Percentiles rank a stretch among this genome's conserved stretches.
Conservation (phyloP, 2,888 invertebrate species). For the Orthosia gracilis region DNA sequence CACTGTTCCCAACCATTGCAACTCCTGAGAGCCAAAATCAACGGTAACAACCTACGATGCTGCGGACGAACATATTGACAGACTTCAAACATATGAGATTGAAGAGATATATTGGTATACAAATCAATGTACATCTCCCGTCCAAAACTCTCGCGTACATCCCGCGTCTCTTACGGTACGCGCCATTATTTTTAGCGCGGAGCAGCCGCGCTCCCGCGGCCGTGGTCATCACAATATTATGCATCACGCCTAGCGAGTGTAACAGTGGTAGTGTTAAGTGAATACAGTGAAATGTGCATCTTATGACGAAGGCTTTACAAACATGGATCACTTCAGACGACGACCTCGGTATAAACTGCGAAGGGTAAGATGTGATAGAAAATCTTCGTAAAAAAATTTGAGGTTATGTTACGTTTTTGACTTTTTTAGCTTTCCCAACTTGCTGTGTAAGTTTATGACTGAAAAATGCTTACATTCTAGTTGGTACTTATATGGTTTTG, state of each 20-base stretch:
- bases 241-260: conserved; percentile 58
- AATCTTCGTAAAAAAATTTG: conserved; percentile 59
- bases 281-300: conserved; percentile 80
- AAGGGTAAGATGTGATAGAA: conserved; percentile 77
- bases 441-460: conserved; percentile 10
- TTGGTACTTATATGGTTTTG: conserved; percentile 8
- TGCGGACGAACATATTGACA: neutral
- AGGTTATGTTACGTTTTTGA: conserved; percentile 71
- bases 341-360: conserved; percentile 80
- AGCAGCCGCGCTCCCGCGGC: conserved; percentile 76
- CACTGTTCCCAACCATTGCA: neutral
- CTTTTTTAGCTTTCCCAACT: conserved; percentile 23
- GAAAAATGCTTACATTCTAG: neutral
- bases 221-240: conserved; percentile 67
- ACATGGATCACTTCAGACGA: conserved; percentile 85
- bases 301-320: conserved; percentile 86
- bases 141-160: conserved; percentile 44
- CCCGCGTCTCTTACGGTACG: conserved; percentile 64
- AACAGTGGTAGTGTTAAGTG: conserved; percentile 71
- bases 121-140: conserved; percentile 64
- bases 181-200: conserved; percentile 85
- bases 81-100: neutral
- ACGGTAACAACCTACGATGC: neutral
- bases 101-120: conserved; percentile 11
- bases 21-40: neutral